Conservation (phyloP, 2,888 invertebrate genomes). For the Geotrupes spiniger region DNA sequence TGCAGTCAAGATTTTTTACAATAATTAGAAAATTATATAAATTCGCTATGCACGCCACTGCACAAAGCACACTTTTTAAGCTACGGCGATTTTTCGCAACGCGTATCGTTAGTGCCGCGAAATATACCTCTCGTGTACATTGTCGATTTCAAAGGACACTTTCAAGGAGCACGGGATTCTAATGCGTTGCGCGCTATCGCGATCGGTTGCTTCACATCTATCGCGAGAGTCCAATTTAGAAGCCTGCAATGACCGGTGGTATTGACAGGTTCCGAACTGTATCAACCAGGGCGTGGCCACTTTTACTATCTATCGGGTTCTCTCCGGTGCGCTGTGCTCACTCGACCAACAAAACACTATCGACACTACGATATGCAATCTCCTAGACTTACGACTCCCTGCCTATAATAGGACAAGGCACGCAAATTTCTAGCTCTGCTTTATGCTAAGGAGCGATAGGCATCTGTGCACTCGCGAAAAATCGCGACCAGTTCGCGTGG, state of each 20-base stretch:
- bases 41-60: too few species aligned
- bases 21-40: too few species aligned
- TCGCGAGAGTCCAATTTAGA: constrained; percentile 13
- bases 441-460: not conserved
- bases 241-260: constrained; percentile 13
- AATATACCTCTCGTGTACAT: too few species aligned
- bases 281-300: constrained; percentile 33
- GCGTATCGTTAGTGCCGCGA: too few species aligned
- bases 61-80: too few species aligned
- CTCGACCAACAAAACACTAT: constrained; percentile 36
- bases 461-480: not conserved
- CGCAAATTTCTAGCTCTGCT: constrained; percentile 1
- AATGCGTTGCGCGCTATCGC: too few species aligned
- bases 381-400: constrained; percentile 7
- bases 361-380: constrained; percentile 29
- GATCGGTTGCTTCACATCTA: constrained; percentile 9
- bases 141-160: constrained; percentile 7
- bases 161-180: constrained; percentile 6
- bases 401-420: constrained; percentile 2
- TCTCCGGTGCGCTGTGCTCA: constrained; percentile 35
- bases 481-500: not conserved
- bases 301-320: constrained; percentile 32
- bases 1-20: too few species aligned
- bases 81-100: too few species aligned
- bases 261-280: constrained; percentile 25